phyloP scores from a whole-genome alignment of 2,888 invertebrate species.

The Lordiphosa andalusiaca region DNA sequence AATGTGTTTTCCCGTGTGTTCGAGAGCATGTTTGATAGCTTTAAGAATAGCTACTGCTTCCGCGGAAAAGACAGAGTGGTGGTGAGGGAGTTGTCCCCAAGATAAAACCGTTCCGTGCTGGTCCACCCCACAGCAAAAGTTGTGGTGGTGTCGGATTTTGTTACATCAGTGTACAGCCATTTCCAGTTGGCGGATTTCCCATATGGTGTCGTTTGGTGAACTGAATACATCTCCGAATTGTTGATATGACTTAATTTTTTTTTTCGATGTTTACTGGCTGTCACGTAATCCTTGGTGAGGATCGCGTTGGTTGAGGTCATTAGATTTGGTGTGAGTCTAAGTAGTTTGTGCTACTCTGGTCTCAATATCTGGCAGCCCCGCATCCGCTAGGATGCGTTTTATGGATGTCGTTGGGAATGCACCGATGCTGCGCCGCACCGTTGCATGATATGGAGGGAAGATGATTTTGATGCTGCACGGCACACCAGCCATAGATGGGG shows the following conservation, averaged over 20 bases:
- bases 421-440: conserved; percentile 16
- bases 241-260: too few relatives aligned
- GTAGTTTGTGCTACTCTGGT: too few relatives aligned
- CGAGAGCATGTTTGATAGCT: conserved; percentile 12
- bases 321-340: too few relatives aligned
- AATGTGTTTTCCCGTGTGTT: conserved; percentile 6
- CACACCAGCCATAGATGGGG: too few relatives aligned
- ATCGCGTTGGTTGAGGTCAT: too few relatives aligned
- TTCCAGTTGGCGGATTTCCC: conserved; percentile 10
- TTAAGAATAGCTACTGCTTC: conserved; percentile 9
- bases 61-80: conserved; percentile 8
- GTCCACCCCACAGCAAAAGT: conserved; percentile 15
- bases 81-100: conserved; percentile 4
- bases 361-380: too few relatives aligned
- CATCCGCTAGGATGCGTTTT: conserved; percentile 17
- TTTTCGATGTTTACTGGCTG: too few relatives aligned
- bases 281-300: too few relatives aligned
- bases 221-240: too few relatives aligned
- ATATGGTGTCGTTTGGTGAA: too few relatives aligned
- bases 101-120: conserved; percentile 2
- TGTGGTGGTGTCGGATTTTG: conserved; percentile 12
- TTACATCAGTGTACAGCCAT: conserved; percentile 9
- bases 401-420: conserved; percentile 18
- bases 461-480: conserved; percentile 8
- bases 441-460: conserved; percentile 12